These are phyloP conservation scores for Atractosteus spatula DNA, from an alignment of 2,113 vertebrate species.

Conservation along the genomic window DNA sequence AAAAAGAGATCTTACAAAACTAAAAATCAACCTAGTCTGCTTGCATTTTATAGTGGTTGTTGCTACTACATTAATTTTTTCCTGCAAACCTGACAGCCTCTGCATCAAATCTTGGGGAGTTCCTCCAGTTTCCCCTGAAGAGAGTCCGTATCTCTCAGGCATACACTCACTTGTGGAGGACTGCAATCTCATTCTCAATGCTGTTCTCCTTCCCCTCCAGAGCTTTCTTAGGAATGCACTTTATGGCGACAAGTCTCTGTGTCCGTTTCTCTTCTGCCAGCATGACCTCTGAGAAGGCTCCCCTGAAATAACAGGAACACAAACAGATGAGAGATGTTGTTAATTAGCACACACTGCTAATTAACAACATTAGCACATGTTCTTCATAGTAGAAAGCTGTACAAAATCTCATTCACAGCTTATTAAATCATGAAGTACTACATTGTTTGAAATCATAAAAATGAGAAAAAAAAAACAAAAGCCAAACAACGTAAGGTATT, in stretches of 20 bases:
- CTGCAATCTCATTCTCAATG: slow-evolving; percentile 96
- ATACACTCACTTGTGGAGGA: slow-evolving; percentile 86
- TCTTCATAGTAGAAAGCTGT: too few relatives aligned
- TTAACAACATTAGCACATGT: too few relatives aligned
- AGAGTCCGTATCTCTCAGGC: too few relatives aligned
- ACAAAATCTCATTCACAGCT: too few relatives aligned
- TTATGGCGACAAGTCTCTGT: slow-evolving; percentile 88
- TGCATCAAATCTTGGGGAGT: too few relatives aligned
- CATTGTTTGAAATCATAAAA: too few relatives aligned
- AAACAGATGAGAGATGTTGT: slow-evolving; percentile 8
- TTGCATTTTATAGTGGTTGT: background rate
- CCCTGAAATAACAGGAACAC: slow-evolving; percentile 64
- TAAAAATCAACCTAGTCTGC: background rate
- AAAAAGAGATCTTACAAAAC: background rate
- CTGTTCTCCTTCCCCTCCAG: slow-evolving; percentile 93
- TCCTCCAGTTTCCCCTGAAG: too few relatives aligned
- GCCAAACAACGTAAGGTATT: too few relatives aligned
- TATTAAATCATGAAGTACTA: too few relatives aligned
- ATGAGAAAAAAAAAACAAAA: too few relatives aligned
- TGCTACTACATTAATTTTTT: background rate
- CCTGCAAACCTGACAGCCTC: too few relatives aligned
- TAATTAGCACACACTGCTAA: too few relatives aligned
- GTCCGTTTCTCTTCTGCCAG: slow-evolving; percentile 90
- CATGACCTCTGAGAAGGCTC: slow-evolving; percentile 95
- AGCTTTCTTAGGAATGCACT: slow-evolving; percentile 94